These are phyloP conservation scores for Hafferia zeledoni DNA, from an alignment of 2,797 vertebrate species.

Conservation along the genomic window DNA sequence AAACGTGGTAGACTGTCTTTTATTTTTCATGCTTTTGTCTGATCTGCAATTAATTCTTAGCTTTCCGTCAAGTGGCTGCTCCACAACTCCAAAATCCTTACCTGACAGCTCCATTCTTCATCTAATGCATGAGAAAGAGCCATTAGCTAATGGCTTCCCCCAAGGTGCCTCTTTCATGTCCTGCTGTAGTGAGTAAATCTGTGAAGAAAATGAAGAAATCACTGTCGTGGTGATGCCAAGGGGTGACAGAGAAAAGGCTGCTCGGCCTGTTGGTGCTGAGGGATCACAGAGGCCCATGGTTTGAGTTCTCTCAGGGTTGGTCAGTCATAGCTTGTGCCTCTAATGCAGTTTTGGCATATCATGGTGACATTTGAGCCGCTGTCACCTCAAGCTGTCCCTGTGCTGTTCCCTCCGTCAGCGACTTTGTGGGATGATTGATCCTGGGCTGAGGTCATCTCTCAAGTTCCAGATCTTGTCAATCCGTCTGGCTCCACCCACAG, in stretches of 20 bases:
- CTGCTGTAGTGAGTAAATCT: background rate
- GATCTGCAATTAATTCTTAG: background rate
- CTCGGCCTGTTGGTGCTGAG: rapidly evolving
- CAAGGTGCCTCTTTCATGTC: background rate
- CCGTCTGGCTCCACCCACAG: conserved; percentile 59
- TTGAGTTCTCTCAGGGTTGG: background rate
- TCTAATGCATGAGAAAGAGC: background rate
- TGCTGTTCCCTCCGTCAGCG: conserved; percentile 16
- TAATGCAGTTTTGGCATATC: background rate
- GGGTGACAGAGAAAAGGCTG: background rate
- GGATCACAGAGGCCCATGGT: background rate
- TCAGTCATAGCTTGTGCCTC: background rate
- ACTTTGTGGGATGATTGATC: conserved; percentile 32
- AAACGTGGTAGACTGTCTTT: background rate
- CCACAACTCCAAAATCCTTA: background rate
- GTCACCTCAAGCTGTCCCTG: background rate
- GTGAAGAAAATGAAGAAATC: background rate
- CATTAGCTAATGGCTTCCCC: background rate
- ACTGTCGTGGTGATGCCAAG: background rate
- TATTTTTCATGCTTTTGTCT: background rate
- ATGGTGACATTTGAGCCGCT: background rate
- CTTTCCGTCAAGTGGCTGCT: background rate
- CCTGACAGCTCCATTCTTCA: background rate
- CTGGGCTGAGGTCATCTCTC: conserved; percentile 42
- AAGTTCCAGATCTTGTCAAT: conserved; percentile 48